phyloP scores from a whole-genome alignment of 2,888 invertebrate species.

The Glaucopsyche alexis region DNA sequence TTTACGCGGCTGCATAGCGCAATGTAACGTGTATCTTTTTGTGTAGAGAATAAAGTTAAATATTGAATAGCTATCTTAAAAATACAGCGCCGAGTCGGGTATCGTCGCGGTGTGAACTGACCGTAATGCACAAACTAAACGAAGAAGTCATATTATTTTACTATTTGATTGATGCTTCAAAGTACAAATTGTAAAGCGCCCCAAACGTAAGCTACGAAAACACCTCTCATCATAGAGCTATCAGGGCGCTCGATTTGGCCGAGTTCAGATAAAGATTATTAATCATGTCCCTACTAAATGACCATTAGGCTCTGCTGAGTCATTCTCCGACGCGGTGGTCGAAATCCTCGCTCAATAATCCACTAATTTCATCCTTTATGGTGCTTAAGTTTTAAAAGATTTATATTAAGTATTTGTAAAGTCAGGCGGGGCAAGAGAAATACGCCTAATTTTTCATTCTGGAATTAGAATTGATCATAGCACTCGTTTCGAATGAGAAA shows the following conservation, averaged over 20 bases:
- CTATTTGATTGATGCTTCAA: slow-evolving; percentile 5
- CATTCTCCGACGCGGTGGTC: slow-evolving; percentile 62
- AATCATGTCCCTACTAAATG: slow-evolving; percentile 68
- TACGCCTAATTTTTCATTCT: too few relatives aligned
- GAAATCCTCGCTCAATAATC: slow-evolving; percentile 34
- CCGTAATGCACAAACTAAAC: background rate
- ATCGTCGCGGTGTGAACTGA: too few relatives aligned
- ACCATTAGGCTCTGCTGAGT: slow-evolving; percentile 73
- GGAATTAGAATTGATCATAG: too few relatives aligned
- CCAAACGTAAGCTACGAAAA: slow-evolving; percentile 36
- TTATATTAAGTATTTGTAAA: background rate
- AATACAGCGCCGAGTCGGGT: too few relatives aligned
- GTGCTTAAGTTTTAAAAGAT: slow-evolving; percentile 17
- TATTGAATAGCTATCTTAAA: too few relatives aligned
- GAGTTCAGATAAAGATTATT: slow-evolving; percentile 69
- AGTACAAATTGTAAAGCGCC: slow-evolving; percentile 37
- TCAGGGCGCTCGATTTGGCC: slow-evolving; percentile 54
- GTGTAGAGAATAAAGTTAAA: too few relatives aligned
- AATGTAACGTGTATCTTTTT: too few relatives aligned
- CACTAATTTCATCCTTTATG: slow-evolving; percentile 26
- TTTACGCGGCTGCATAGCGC: too few relatives aligned
- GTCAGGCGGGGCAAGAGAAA: too few relatives aligned
- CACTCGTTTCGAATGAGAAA: too few relatives aligned
- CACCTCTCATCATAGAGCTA: slow-evolving; percentile 71
- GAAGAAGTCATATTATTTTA: background rate